A percentile compares a stretch with the other conserved stretches of the same genome.
Conservation (phyloP, 2,113 vertebrate genomes). For the Stigmatopora nigra region DNA sequence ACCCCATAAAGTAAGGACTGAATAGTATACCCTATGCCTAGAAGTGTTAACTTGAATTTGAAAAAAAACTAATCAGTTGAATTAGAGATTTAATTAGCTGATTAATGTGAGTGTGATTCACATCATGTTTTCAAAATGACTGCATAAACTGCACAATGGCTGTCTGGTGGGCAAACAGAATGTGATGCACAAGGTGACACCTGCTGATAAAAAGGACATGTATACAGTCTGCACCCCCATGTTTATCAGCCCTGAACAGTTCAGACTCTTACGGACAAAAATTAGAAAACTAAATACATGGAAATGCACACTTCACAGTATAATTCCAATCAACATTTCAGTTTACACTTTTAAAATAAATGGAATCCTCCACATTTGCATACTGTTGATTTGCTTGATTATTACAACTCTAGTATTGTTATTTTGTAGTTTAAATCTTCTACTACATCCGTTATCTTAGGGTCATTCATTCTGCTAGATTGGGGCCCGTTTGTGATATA, state of each 20-base stretch:
- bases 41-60: neutral
- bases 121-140: neutral
- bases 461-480: neutral
- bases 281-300: neutral
- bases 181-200: neutral
- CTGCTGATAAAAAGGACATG: slow-evolving; percentile 2
- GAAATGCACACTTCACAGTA: slow-evolving; percentile 1
- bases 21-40: neutral
- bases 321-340: neutral
- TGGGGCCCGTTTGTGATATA: neutral
- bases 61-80: neutral
- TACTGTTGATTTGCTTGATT: slow-evolving; percentile 15
- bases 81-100: neutral
- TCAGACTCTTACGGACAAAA: neutral
- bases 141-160: neutral
- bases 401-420: neutral
- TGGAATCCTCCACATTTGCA: neutral
- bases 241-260: neutral
- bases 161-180: neutral
- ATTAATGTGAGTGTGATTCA: neutral
- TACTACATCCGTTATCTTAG: neutral
- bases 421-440: neutral
- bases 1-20: slow-evolving; percentile 2
- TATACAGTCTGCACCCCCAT: neutral
- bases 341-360: too few relatives aligned